A percentile compares a stretch with the other conserved stretches of the same genome.
Evolutionary conservation across 2,888 invertebrate species (phyloP).

Genomic region (Aelia acuminata): DNA sequence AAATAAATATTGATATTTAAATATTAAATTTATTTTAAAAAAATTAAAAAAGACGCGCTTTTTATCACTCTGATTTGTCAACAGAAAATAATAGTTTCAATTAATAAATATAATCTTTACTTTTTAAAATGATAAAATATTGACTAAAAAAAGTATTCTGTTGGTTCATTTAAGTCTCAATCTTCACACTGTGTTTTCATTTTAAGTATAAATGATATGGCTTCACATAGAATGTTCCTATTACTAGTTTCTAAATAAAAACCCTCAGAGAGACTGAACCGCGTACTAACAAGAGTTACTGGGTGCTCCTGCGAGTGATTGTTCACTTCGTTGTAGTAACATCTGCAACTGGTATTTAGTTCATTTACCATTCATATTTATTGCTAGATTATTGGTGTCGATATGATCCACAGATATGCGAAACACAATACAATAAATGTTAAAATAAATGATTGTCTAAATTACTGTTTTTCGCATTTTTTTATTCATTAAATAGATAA

Average conservation of each 20-base stretch:
- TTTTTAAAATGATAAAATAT: slow-evolving; percentile 60
- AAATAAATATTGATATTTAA: slow-evolving; percentile 64
- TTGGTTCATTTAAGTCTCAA: slow-evolving; percentile 63
- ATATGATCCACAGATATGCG: slow-evolving; percentile 58
- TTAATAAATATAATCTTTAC: slow-evolving; percentile 59
- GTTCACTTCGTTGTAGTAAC: slow-evolving; percentile 60
- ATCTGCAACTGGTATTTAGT: background rate
- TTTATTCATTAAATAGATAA: slow-evolving; percentile 23
- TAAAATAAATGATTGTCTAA: slow-evolving; percentile 58
- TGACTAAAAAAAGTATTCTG: slow-evolving; percentile 63
- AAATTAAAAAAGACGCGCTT: slow-evolving; percentile 61
- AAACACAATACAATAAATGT: slow-evolving; percentile 55
- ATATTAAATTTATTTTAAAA: slow-evolving; percentile 62
- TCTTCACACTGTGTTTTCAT: slow-evolving; percentile 57
- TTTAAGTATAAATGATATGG: slow-evolving; percentile 62
- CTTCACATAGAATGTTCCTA: slow-evolving; percentile 60
- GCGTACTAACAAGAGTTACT: slow-evolving; percentile 51
- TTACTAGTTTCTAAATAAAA: slow-evolving; percentile 55
- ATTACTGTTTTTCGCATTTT: slow-evolving; percentile 58
- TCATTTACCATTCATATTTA: slow-evolving; percentile 6
- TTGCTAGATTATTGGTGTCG: slow-evolving; percentile 53
- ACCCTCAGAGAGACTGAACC: slow-evolving; percentile 54
- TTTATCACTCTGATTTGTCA: slow-evolving; percentile 61
- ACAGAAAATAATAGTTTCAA: slow-evolving; percentile 61
- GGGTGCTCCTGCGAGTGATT: slow-evolving; percentile 62